Percentiles rank a stretch among this genome's conserved stretches.
These are phyloP conservation scores for Entomyzon cyanotis DNA, from an alignment of 2,113 vertebrate genomes.

Conservation along the genomic window DNA sequence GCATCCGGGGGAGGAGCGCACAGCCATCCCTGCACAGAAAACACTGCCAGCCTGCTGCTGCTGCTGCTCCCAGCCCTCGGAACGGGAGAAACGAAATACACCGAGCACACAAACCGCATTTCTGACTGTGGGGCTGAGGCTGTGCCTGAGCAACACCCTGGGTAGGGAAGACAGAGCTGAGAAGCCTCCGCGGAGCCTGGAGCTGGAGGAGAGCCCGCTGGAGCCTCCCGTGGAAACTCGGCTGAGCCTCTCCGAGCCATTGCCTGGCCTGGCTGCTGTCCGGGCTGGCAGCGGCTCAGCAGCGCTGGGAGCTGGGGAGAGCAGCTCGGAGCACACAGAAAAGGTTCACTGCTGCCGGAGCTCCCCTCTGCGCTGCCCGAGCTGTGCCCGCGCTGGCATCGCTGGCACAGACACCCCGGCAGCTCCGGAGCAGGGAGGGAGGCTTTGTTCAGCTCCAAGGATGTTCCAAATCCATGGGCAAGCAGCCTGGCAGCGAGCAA, in stretches of 20 bases:
- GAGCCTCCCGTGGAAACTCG: conserved; percentile 52
- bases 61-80: neutral
- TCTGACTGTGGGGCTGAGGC: neutral
- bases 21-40: fast-evolving
- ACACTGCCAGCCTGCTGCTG: neutral
- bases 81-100: neutral
- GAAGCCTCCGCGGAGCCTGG: neutral
- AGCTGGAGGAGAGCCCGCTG: neutral
- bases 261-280: conserved; percentile 72
- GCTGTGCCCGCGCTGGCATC: neutral
- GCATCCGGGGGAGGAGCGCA: fast-evolving
- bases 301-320: neutral
- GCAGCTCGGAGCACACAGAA: conserved; percentile 33
- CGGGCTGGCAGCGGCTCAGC: neutral
- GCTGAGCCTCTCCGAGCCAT: conserved; percentile 54
- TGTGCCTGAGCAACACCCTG: neutral
- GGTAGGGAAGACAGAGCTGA: neutral
- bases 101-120: neutral
- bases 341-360: neutral
- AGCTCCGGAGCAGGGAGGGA: neutral
- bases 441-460: neutral
- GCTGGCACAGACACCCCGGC: neutral
- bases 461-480: neutral
- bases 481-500: neutral
- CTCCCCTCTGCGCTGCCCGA: neutral